These are phyloP conservation scores for Oreochromis aureus DNA, from an alignment of 2,113 vertebrate genomes.

Conservation along the genomic window DNA sequence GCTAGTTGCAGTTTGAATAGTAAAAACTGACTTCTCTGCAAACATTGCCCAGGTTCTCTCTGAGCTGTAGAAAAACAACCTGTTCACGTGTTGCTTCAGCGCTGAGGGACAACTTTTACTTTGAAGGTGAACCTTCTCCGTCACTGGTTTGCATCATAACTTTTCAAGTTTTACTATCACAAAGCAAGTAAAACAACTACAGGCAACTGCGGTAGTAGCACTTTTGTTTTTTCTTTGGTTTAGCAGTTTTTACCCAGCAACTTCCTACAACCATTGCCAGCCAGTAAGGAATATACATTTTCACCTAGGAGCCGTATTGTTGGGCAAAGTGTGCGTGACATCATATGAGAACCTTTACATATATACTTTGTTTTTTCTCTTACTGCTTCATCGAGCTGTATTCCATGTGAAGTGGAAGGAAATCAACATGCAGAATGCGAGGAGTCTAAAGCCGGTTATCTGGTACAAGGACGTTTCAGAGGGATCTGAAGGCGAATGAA, in stretches of 20 bases:
- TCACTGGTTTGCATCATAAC: not conserved
- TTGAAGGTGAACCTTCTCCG: rapidly evolving
- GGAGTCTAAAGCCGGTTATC: slow-evolving; percentile 4
- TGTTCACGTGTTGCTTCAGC: rapidly evolving
- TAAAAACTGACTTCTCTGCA: not conserved
- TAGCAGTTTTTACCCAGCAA: not conserved
- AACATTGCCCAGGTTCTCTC: not conserved
- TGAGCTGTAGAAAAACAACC: not conserved
- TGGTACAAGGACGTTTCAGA: slow-evolving; percentile 42
- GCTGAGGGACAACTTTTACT: rapidly evolving
- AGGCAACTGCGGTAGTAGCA: not conserved
- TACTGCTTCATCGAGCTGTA: not conserved
- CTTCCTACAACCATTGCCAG: rapidly evolving
- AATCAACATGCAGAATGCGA: not conserved
- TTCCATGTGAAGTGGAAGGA: rapidly evolving
- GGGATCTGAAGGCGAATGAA: slow-evolving; percentile 8
- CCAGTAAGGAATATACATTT: rapidly evolving
- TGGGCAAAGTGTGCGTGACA: not conserved
- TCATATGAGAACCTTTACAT: not conserved
- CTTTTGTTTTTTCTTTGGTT: not conserved
- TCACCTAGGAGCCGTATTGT: not conserved
- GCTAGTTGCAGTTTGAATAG: not conserved
- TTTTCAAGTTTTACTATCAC: not conserved
- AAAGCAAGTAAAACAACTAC: not conserved
- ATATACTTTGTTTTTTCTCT: not conserved